Conservation (phyloP, 2,113 vertebrate species). For the Panthera leo region DNA sequence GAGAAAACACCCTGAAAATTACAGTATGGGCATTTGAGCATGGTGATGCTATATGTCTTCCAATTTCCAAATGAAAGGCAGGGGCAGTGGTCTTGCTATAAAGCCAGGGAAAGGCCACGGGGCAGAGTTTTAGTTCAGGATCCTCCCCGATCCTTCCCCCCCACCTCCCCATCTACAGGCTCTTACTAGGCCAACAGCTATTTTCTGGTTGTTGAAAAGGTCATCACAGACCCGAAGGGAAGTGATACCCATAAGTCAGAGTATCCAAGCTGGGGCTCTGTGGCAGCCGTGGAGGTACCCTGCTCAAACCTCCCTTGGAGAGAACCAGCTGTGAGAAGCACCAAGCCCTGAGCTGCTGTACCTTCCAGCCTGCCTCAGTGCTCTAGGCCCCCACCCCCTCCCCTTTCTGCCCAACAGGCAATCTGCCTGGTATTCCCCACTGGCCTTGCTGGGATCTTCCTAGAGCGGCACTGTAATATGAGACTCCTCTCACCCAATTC, state of each 20-base stretch:
- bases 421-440: background rate
- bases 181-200: background rate
- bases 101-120: background rate
- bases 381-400: background rate
- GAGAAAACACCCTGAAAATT: background rate
- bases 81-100: background rate
- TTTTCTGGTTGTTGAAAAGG: conserved; percentile 18
- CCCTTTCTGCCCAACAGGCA: background rate
- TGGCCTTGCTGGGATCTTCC: background rate
- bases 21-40: background rate
- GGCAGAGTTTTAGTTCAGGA: background rate
- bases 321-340: background rate
- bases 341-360: background rate
- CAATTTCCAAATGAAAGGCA: background rate
- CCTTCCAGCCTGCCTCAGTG: background rate
- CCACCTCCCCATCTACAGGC: background rate
- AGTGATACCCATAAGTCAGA: background rate
- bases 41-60: background rate
- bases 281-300: background rate
- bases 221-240: background rate
- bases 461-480: background rate
- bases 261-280: background rate
- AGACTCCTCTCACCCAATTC: background rate
- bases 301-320: background rate
- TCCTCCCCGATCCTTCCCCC: too few species aligned